Conservation (phyloP, 2,888 invertebrate species). For the Tetrapedia diversipes region DNA sequence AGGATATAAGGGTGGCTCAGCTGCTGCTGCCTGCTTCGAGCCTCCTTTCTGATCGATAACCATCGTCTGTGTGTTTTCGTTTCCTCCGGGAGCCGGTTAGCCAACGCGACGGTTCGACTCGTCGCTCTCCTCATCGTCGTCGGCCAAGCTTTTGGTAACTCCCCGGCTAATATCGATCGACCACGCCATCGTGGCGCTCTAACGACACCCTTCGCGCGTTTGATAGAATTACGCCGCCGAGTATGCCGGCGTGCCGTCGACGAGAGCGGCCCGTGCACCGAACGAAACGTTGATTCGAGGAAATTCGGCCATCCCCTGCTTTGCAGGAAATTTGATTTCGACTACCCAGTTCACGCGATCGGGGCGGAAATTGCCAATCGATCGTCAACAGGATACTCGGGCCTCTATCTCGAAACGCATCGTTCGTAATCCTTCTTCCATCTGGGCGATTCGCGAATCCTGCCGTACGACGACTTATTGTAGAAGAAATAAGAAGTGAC, state of each 20-base stretch:
- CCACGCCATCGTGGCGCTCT: neutral
- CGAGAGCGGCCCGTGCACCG: neutral
- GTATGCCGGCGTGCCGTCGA: neutral
- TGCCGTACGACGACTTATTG: neutral
- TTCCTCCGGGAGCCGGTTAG: conserved; percentile 28
- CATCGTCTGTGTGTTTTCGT: conserved; percentile 29
- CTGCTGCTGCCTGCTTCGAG: conserved; percentile 64
- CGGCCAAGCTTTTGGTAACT: conserved; percentile 6
- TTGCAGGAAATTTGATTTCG: conserved; percentile 46
- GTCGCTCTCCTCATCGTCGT: conserved; percentile 15
- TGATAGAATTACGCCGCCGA: too few species aligned
- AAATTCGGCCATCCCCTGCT: conserved; percentile 23
- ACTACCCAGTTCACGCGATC: conserved; percentile 51
- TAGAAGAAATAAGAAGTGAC: too few species aligned
- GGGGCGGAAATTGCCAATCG: conserved; percentile 67
- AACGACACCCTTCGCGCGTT: too few species aligned
- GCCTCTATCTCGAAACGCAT: conserved; percentile 17
- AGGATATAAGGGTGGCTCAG: conserved; percentile 72
- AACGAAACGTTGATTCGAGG: conserved; percentile 25
- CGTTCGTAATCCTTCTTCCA: conserved; percentile 7
- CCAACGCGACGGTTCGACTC: conserved; percentile 9
- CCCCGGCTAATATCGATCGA: conserved; percentile 24
- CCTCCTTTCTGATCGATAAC: conserved; percentile 74
- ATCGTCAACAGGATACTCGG: conserved; percentile 45
- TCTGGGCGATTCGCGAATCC: neutral